Evolutionary conservation across 1,140 invertebrate genomes (phyloP).

Genomic region (Drosophila chauvacae): DNA sequence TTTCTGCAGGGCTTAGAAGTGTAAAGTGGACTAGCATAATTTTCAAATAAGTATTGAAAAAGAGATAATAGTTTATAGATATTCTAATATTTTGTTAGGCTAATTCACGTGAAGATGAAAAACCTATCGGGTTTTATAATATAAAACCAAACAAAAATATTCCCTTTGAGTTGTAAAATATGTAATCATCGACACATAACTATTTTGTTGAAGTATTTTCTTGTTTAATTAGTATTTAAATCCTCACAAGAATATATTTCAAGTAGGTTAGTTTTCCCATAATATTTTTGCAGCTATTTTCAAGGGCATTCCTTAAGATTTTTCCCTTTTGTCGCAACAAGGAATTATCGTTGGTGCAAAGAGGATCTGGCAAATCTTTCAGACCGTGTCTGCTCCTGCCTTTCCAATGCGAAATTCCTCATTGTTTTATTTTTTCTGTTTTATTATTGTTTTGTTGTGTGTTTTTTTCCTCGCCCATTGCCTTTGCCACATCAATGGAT

Average conservation of each 20-base stretch:
- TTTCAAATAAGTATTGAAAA: not conserved
- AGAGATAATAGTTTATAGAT: not conserved
- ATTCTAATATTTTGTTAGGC: not conserved
- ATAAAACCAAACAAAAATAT: not conserved
- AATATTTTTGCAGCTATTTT: not conserved
- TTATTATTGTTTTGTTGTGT: slow-evolving; percentile 6
- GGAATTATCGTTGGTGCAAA: slow-evolving; percentile 36
- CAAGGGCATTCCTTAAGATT: slow-evolving; percentile 15
- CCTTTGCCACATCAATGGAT: slow-evolving; percentile 79
- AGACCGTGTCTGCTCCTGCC: slow-evolving; percentile 23
- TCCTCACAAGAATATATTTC: not conserved
- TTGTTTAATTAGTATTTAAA: not conserved
- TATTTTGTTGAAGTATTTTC: too few species aligned
- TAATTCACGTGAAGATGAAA: too few species aligned
- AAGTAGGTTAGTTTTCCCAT: not conserved
- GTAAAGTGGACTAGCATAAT: not conserved
- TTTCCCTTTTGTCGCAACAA: slow-evolving; percentile 32
- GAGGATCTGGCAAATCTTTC: slow-evolving; percentile 41
- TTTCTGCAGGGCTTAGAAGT: not conserved
- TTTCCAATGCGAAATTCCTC: slow-evolving; percentile 37
- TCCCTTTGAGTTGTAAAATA: not conserved
- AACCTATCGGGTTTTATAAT: too few species aligned
- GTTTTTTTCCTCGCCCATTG: slow-evolving; percentile 27
- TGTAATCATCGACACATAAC: too few species aligned
- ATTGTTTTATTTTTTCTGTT: slow-evolving; percentile 4